Evolutionary conservation across 2,113 vertebrate species (phyloP), one percentile per base, ranked within the genome.

Genomic region (Hyperoodon ampullatus): DNA sequence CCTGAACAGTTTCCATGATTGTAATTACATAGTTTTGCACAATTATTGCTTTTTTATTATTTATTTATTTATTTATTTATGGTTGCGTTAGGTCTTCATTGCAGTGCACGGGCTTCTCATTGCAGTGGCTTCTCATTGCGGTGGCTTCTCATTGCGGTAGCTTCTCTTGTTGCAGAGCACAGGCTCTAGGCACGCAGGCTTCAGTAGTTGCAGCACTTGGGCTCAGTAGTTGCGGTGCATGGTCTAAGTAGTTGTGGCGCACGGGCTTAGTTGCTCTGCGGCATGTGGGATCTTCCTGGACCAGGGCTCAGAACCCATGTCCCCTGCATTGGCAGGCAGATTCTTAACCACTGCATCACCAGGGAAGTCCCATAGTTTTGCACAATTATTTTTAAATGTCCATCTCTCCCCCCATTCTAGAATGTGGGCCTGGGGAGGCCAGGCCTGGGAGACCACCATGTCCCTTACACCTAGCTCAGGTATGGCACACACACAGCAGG

Each of bases 201-300:
- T 53, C 74, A 77, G 47, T 7, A 47, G 16, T 13, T 53, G 74
- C 10, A 3, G 1, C 74, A 33, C 47, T 2, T 5, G 5, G 47
- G 74, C 6, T 53, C 74, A 77, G 28, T 12, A 44, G 16, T 13
- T n/a, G 74, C 5, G 3, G 1, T 30, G 11, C 47, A 9, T 1
- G 5, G 74, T 53, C 47, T 53, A 77, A 33, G 12, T 11, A 19
- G 74, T 30, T 77, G 28, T 18, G 0, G 2, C 3, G 0, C 10
- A 50, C 30, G 9, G 28, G 74, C 74, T 33, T 33, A 7, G 74
- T 53, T 33, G 44, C 74, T 26, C 21, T 3, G 8, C 1, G 23
- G 60, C 23, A 23, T 61, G 60, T 61, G 23, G 60, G 21, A 24
- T 61, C 60, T 4, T 61, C 60, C 60, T 1, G 3, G 60, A 24